phyloP scores from a whole-genome alignment of 2,888 invertebrate species.

The Leptopilina syphax region DNA sequence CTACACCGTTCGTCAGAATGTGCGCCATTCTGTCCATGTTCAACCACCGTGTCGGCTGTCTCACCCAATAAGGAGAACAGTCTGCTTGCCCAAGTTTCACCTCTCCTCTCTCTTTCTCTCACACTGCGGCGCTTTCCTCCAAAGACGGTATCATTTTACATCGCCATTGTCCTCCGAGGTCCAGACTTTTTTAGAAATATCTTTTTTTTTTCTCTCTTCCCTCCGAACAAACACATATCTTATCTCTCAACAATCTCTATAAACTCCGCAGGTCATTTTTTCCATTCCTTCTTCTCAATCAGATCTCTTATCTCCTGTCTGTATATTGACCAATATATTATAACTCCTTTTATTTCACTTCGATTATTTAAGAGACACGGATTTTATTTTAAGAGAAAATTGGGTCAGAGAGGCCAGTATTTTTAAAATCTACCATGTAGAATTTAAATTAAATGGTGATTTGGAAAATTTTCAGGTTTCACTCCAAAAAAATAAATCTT shows the following conservation, averaged over 20 bases:
- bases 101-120: too few species aligned
- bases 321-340: not conserved
- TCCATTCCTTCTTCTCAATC: not conserved
- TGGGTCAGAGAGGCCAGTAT: too few species aligned
- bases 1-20: slow-evolving; percentile 62
- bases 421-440: too few species aligned
- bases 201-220: not conserved
- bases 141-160: slow-evolving; percentile 53
- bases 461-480: too few species aligned
- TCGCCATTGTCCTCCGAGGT: slow-evolving; percentile 43
- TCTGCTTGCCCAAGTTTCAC: slow-evolving; percentile 50
- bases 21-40: slow-evolving; percentile 55
- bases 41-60: slow-evolving; percentile 72
- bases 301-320: slow-evolving; percentile 11
- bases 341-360: not conserved
- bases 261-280: slow-evolving; percentile 2
- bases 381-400: too few species aligned
- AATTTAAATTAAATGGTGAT: too few species aligned
- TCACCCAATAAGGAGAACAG: slow-evolving; percentile 58
- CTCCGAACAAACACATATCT: not conserved
- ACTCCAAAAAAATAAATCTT: too few species aligned
- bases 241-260: slow-evolving; percentile 28
- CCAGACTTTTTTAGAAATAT: slow-evolving; percentile 19
- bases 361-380: too few species aligned
- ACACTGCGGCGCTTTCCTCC: slow-evolving; percentile 47